Base-by-base conservation (phyloP, 2,888 invertebrate species). In the Palloptera scutellata region DNA sequence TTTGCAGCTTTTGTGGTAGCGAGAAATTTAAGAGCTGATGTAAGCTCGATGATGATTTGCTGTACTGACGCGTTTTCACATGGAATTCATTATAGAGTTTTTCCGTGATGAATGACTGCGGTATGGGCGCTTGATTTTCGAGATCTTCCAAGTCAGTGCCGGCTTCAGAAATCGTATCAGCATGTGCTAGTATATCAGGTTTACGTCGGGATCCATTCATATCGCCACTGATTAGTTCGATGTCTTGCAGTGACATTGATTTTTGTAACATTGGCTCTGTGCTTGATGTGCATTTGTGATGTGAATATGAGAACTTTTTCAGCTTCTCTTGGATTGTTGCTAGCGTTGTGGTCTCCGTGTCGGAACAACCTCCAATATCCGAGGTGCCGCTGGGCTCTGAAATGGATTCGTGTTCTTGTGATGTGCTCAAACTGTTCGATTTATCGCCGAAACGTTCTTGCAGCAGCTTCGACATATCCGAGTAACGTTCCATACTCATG, bases 41-140 rank as follows among this genome's bases (percentile, higher is more conserved):
- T 57, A 89, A 82, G 78, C 89, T 89, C 1, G 89, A 89, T 0
- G 89, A 89, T 4, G 89, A 89, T 79, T 89, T 89, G 76, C 89
- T 89, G 4, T 89, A 85, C 73, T 88, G 86, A 76, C 91, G 90
- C 8, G 91, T 91, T 83, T 91, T 91, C 0, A 91, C 91, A 74
- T 91, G 90, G 76, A 91, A 91, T 81, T 91, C 91, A 4, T 89
- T 89, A 81, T 90, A 91, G 41, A 91, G 84, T 75, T 91, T 89
- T 74, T 91, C 90, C 13, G 91, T 91, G 52, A 91, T 91, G 72
- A 87, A 91, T 0, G 90, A 90, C 75, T 89, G 88, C 43, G 65
- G 61, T 6, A 67, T n/a, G 1, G 80, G 80, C 15, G 78, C 78
- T 13, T 78, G 77, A 67, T 83, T 81, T 66, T 82, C 81, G 62